Evolutionary conservation across 2,113 vertebrate species (phyloP).

Genomic region (Procavia capensis): DNA sequence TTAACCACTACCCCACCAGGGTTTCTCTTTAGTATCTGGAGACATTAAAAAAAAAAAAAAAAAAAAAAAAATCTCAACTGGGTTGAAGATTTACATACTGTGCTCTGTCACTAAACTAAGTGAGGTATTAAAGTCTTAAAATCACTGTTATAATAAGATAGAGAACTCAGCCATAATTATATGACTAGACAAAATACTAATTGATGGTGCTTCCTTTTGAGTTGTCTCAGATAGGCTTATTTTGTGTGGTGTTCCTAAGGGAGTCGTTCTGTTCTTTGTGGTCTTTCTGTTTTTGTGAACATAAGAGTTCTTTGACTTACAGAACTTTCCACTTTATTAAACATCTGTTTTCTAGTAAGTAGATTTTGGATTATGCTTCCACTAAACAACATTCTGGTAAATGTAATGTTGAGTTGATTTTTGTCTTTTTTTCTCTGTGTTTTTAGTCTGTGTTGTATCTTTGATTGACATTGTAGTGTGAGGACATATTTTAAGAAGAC

Average conservation of each 20-base stretch:
- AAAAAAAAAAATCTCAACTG: conserved; percentile 69
- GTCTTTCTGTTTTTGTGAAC: conserved; percentile 58
- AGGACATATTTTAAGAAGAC: conserved; percentile 30
- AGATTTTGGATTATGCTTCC: not conserved
- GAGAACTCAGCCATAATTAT: conserved; percentile 72
- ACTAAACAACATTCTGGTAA: not conserved
- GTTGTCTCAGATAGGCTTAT: conserved; percentile 59
- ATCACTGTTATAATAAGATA: conserved; percentile 67
- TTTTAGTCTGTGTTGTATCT: conserved; percentile 2
- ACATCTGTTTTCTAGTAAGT: conserved; percentile 43
- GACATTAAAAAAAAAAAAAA: conserved; percentile 61
- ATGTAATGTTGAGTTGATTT: not conserved
- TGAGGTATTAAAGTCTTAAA: conserved; percentile 77
- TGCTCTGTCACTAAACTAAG: conserved; percentile 78
- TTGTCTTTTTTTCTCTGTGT: not conserved
- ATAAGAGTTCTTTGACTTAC: not conserved
- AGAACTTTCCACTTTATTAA: conserved; percentile 42
- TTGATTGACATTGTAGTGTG: conserved; percentile 30
- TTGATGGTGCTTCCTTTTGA: conserved; percentile 59
- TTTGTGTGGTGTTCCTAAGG: conserved; percentile 69
- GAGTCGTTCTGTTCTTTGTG: conserved; percentile 59
- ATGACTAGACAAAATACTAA: conserved; percentile 60
- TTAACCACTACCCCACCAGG: too few relatives aligned
- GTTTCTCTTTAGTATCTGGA: conserved; percentile 55
- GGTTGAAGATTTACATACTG: conserved; percentile 67